phyloP scores from a whole-genome alignment of 2,113 vertebrate genomes.

The Thomomys bottae region DNA sequence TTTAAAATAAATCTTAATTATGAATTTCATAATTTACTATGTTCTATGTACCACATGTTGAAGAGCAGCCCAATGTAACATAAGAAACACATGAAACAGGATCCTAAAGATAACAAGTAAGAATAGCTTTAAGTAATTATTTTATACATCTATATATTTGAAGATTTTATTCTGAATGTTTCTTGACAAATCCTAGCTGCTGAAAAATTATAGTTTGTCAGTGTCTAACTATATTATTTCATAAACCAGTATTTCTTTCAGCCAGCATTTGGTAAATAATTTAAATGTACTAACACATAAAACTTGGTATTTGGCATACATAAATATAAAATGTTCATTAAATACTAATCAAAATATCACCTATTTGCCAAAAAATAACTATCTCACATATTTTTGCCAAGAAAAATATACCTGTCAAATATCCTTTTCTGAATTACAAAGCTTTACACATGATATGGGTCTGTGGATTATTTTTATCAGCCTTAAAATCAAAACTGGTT shows the following conservation, averaged over 20 bases:
- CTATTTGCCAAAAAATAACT: neutral
- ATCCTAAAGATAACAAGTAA: neutral
- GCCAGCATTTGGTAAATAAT: conserved; percentile 28
- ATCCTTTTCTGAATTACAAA: conserved; percentile 7
- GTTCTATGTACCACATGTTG: neutral
- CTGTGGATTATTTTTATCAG: neutral
- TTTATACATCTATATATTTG: neutral
- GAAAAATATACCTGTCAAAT: neutral
- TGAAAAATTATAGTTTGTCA: conserved; percentile 33
- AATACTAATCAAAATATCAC: conserved; percentile 38
- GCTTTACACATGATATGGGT: neutral
- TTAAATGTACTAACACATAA: conserved; percentile 34
- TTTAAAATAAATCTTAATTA: conserved; percentile 10
- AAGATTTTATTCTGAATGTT: conserved; percentile 12
- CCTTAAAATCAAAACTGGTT: neutral
- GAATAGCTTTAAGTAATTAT: neutral
- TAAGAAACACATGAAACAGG: neutral
- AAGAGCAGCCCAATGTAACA: neutral
- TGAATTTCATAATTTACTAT: conserved; percentile 26
- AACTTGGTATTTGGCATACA: neutral
- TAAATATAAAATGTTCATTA: conserved; percentile 28
- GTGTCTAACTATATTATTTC: conserved; percentile 35
- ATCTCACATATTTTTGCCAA: neutral
- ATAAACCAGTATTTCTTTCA: conserved; percentile 18
- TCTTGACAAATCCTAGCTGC: conserved; percentile 28